phyloP scores from a whole-genome alignment of 2,113 vertebrate species.

The Carlito syrichta region DNA sequence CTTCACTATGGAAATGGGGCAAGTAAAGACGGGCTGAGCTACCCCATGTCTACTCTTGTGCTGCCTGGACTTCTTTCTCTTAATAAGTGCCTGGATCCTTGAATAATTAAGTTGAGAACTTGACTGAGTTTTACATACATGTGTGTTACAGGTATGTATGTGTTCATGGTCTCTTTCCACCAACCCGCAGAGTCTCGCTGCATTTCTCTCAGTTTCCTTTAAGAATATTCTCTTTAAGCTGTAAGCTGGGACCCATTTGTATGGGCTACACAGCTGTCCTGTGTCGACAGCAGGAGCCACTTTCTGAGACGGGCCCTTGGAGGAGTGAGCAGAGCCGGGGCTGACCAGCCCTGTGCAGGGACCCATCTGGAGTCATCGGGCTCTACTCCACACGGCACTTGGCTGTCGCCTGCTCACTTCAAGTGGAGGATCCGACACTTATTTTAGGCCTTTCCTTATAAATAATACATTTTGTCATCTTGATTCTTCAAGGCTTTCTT shows the following conservation, averaged over 20 bases:
- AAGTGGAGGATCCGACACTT: conserved; percentile 56
- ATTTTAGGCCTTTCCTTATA: conserved; percentile 70
- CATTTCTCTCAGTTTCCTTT: neutral
- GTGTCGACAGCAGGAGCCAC: neutral
- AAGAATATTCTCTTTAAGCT: neutral
- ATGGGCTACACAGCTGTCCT: neutral
- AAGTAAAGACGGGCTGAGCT: neutral
- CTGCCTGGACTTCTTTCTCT: neutral
- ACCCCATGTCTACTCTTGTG: neutral
- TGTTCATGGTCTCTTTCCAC: neutral
- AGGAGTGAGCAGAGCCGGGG: neutral
- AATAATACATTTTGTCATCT: conserved; percentile 73
- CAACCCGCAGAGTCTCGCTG: neutral
- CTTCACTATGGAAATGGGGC: neutral
- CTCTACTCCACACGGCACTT: neutral
- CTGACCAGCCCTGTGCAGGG: neutral
- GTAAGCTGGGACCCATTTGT: neutral
- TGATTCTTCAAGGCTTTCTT: conserved; percentile 65
- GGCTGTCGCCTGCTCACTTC: conserved; percentile 55
- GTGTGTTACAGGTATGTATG: neutral
- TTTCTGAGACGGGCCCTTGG: neutral
- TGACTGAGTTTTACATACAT: neutral
- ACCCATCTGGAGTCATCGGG: neutral
- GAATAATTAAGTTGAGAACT: neutral
- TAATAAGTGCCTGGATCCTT: neutral